Evolutionary conservation across 2,113 vertebrate species (phyloP).

Genomic region (Neomonachus schauinslandi): DNA sequence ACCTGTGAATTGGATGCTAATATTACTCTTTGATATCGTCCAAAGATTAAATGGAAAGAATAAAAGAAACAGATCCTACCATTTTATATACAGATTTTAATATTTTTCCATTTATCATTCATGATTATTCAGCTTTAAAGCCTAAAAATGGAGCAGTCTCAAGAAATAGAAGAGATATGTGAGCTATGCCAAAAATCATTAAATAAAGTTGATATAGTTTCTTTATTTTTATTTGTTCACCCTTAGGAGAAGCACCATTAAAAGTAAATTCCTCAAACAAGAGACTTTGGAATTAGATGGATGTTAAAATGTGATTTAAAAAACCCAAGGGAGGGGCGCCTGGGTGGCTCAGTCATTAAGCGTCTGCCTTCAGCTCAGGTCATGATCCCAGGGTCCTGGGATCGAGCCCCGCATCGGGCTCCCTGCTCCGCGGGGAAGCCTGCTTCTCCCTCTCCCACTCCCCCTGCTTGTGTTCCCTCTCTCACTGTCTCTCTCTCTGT

Average conservation of each 20-base stretch:
- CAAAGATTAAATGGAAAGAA: conserved; percentile 24
- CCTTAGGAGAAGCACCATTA: not conserved
- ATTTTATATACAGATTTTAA: conserved; percentile 9
- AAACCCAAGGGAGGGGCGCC: not conserved
- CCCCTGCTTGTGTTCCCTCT: no score
- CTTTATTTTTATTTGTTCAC: conserved; percentile 16
- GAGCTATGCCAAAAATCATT: conserved; percentile 28
- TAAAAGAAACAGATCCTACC: not conserved
- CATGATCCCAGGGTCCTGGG: no score
- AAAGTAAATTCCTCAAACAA: conserved; percentile 5
- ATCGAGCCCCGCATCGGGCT: no score
- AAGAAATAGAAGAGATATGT: conserved; percentile 24
- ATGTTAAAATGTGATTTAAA: not conserved
- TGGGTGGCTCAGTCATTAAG: no score
- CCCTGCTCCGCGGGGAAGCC: no score
- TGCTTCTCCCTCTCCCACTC: no score
- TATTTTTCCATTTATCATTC: conserved; percentile 47
- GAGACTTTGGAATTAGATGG: not conserved
- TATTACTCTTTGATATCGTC: not conserved
- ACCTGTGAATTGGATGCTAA: not conserved
- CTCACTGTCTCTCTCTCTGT: no score
- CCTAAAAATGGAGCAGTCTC: not conserved
- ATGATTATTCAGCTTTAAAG: conserved; percentile 16
- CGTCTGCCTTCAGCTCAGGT: no score
- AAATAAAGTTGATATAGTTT: not conserved